Conservation (phyloP, 1,140 invertebrate genomes). For the Portunus trituberculatus region DNA sequence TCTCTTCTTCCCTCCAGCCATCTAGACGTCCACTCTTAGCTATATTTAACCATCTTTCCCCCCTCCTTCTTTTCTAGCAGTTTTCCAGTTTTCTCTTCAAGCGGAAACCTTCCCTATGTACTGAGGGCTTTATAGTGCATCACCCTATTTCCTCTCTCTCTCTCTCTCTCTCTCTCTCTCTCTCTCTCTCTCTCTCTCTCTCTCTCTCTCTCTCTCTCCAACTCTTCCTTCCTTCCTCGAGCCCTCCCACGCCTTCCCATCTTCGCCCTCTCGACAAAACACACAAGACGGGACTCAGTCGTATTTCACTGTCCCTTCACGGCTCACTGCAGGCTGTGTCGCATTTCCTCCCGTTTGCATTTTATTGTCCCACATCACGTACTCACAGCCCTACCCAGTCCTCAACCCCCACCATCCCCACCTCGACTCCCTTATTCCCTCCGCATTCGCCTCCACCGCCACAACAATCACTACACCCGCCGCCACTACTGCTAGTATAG, state of each 20-base stretch:
- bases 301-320: slow-evolving; percentile 10
- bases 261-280: background rate
- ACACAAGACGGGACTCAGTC: background rate
- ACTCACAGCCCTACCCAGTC: background rate
- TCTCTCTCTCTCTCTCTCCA: background rate
- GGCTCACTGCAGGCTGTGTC: background rate
- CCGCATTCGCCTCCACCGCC: background rate
- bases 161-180: background rate
- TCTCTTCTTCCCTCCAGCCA: background rate
- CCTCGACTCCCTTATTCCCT: background rate
- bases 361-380: slow-evolving; percentile 21
- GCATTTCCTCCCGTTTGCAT: slow-evolving; percentile 20
- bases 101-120: too few relatives aligned
- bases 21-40: background rate
- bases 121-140: too few relatives aligned
- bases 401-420: background rate
- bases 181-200: background rate
- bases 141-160: too few relatives aligned
- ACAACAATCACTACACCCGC: background rate
- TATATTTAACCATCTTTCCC: slow-evolving; percentile 1
- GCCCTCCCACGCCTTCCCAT: background rate
- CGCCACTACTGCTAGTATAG: background rate
- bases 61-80: too few relatives aligned
- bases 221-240: background rate
- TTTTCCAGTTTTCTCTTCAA: too few relatives aligned